These are phyloP conservation scores for Leptinotarsa tumamoca DNA, from an alignment of 2,888 invertebrate genomes.

Conservation along the genomic window DNA sequence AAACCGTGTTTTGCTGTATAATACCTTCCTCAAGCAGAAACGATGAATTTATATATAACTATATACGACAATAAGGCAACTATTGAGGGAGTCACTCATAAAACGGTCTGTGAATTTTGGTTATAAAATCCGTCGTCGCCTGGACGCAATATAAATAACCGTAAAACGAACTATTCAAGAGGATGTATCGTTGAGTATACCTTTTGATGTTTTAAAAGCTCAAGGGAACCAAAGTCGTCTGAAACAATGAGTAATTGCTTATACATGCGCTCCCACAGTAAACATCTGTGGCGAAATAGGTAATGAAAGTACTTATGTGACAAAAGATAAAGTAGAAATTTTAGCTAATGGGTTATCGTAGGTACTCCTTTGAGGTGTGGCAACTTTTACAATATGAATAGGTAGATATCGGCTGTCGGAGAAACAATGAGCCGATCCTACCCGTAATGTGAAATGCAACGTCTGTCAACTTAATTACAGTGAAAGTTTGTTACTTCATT, in stretches of 20 bases:
- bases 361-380: slow-evolving; percentile 11
- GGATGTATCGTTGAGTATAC: slow-evolving; percentile 3
- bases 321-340: slow-evolving; percentile 23
- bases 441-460: not conserved
- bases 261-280: slow-evolving; percentile 24
- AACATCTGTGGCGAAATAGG: slow-evolving; percentile 26
- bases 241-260: slow-evolving; percentile 22
- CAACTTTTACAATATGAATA: slow-evolving; percentile 17
- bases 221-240: slow-evolving; percentile 19
- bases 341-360: slow-evolving; percentile 24
- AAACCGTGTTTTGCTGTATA: no score
- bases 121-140: not conserved
- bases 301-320: slow-evolving; percentile 24
- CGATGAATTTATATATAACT: no score
- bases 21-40: no score
- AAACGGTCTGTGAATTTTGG: not conserved
- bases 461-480: not conserved
- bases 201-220: not conserved
- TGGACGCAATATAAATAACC: not conserved
- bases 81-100: not conserved
- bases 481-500: slow-evolving; percentile 7
- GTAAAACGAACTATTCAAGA: not conserved
- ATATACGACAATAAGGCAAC: no score
- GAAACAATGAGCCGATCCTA: slow-evolving; percentile 14
- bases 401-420: slow-evolving; percentile 18